These are phyloP conservation scores for Larimichthys polyactis DNA, from an alignment of 2,113 vertebrate species.

Conservation along the genomic window DNA sequence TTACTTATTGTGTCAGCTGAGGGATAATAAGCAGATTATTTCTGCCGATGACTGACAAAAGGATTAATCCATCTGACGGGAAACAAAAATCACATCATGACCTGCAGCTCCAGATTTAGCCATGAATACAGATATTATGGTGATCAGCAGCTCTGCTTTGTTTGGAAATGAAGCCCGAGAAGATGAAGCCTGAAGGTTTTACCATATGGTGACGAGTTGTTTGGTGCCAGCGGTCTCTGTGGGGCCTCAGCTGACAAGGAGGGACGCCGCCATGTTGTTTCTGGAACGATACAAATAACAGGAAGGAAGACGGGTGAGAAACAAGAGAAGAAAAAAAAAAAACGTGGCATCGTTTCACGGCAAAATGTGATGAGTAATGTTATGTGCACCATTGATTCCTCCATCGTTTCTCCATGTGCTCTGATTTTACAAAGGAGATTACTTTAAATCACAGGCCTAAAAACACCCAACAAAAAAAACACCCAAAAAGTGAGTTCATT, in stretches of 20 bases:
- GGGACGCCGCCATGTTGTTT: conserved; percentile 65
- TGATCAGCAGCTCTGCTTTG: neutral
- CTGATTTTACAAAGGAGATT: too few relatives aligned
- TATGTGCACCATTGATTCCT: too few relatives aligned
- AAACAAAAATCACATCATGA: conserved; percentile 24
- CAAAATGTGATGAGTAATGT: too few relatives aligned
- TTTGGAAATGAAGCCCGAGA: neutral
- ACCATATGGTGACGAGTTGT: conserved; percentile 62
- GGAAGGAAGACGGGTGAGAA: conserved; percentile 11
- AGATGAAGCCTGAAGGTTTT: conserved; percentile 26
- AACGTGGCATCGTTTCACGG: neutral
- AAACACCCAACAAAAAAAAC: too few relatives aligned
- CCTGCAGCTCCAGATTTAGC: conserved; percentile 19
- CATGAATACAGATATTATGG: conserved; percentile 14
- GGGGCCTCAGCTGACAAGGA: conserved; percentile 43
- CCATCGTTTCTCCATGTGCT: too few relatives aligned
- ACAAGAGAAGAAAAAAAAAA: neutral
- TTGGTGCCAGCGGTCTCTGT: conserved; percentile 48
- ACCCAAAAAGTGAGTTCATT: too few relatives aligned
- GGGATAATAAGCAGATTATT: conserved; percentile 37
- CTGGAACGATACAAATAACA: conserved; percentile 42
- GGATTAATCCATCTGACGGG: conserved; percentile 26
- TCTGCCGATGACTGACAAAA: conserved; percentile 22
- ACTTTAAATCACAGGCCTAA: too few relatives aligned
- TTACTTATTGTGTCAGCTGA: neutral